Evolutionary conservation across 1,140 invertebrate species (phyloP).

Genomic region (Meteorus sp.): DNA sequence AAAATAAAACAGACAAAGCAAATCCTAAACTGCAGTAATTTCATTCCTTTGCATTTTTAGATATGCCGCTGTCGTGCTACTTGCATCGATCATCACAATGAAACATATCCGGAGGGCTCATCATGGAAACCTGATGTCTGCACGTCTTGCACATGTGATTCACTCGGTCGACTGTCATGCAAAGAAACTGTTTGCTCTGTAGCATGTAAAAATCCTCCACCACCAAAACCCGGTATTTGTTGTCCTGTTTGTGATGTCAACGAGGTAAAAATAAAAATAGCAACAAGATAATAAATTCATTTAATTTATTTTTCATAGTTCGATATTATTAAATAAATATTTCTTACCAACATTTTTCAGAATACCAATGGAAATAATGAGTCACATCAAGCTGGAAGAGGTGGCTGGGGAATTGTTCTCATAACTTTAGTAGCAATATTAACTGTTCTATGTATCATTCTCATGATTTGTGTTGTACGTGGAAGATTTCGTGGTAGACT

Average conservation of each 20-base stretch:
- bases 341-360: neutral
- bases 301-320: too few species aligned
- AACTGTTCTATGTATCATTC: conserved; percentile 40
- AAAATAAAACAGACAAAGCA: too few species aligned
- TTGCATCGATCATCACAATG: conserved; percentile 47
- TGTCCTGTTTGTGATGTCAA: conserved; percentile 49
- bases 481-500: conserved; percentile 46
- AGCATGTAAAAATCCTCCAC: conserved; percentile 45
- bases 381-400: conserved; percentile 25
- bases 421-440: conserved; percentile 48
- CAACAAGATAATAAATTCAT: too few species aligned
- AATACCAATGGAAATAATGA: conserved; percentile 28
- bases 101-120: conserved; percentile 46
- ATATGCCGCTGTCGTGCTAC: conserved; percentile 46
- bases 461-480: conserved; percentile 48
- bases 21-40: too few species aligned
- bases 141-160: conserved; percentile 47
- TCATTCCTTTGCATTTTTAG: too few species aligned
- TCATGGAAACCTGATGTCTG: conserved; percentile 49
- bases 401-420: conserved; percentile 46
- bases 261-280: too few species aligned
- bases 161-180: conserved; percentile 44
- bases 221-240: conserved; percentile 43
- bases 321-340: too few species aligned
- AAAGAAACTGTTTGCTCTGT: conserved; percentile 49